These are phyloP conservation scores for Sisor rabdophorus DNA, from an alignment of 2,113 vertebrate genomes.

Conservation along the genomic window DNA sequence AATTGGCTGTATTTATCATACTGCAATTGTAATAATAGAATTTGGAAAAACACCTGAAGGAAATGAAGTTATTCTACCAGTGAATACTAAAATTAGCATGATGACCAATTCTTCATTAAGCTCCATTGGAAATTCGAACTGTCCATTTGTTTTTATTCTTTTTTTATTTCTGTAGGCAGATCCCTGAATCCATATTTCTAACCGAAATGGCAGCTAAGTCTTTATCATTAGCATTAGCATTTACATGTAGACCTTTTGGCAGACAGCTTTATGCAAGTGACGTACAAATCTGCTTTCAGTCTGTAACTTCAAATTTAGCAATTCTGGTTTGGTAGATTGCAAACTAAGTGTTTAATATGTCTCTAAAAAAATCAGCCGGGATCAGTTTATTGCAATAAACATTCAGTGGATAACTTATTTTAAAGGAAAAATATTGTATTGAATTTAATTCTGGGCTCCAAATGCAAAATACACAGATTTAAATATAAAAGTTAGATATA, in stretches of 20 bases:
- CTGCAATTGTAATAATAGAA: slow-evolving; percentile 59
- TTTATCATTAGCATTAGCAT: not conserved
- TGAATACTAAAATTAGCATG: slow-evolving; percentile 77
- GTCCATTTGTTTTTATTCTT: slow-evolving; percentile 79
- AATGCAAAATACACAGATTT: not conserved
- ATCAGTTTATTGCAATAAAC: not conserved
- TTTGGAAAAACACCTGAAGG: slow-evolving; percentile 79
- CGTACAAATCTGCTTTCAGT: too few species aligned
- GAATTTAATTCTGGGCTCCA: not conserved
- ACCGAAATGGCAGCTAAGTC: not conserved
- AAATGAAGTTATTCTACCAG: slow-evolving; percentile 78
- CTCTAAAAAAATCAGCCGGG: too few species aligned
- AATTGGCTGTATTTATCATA: slow-evolving; percentile 70
- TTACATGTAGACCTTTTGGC: too few species aligned
- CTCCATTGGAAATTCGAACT: slow-evolving; percentile 70
- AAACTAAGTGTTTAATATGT: too few species aligned
- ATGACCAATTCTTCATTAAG: slow-evolving; percentile 75
- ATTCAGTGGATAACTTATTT: not conserved
- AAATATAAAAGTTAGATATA: not conserved
- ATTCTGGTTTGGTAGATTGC: too few species aligned
- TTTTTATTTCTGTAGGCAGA: slow-evolving; percentile 58
- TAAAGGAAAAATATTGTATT: not conserved
- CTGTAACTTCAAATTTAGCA: too few species aligned
- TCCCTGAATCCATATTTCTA: slow-evolving; percentile 27
- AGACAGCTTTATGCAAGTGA: too few species aligned